phyloP scores from a whole-genome alignment of 1,140 invertebrate genomes.

The Zaprionus tsacasi region DNA sequence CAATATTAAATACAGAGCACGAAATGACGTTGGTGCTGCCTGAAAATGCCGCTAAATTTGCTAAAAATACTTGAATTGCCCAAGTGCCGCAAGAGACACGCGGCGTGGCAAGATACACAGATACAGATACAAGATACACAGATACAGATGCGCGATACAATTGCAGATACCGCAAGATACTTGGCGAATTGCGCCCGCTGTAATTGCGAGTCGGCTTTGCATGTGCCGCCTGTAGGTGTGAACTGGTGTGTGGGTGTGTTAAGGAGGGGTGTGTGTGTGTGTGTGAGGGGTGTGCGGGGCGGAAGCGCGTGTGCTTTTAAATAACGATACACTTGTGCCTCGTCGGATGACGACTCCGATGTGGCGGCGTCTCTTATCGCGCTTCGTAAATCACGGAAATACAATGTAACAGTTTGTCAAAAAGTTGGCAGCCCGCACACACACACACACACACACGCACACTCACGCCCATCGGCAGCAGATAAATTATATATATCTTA shows the following conservation, averaged over 20 bases:
- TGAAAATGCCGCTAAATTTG: constrained; percentile 56
- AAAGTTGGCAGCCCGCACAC: constrained; percentile 43
- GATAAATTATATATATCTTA: constrained; percentile 58
- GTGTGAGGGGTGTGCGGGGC: constrained; percentile 8
- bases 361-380: constrained; percentile 34
- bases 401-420: constrained; percentile 66
- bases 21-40: constrained; percentile 29
- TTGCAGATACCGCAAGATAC: constrained; percentile 27
- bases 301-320: constrained; percentile 47
- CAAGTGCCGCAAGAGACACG: constrained; percentile 24
- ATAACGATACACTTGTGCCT: constrained; percentile 54
- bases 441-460: constrained; percentile 11
- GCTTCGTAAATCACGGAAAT: constrained; percentile 50
- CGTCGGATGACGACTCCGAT: constrained; percentile 29
- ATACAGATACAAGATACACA: constrained; percentile 25
- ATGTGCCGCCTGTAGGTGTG: constrained; percentile 30
- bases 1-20: constrained; percentile 57
- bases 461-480: constrained; percentile 6
- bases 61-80: constrained; percentile 41
- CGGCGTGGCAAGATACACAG: constrained; percentile 11
- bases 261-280: not conserved
- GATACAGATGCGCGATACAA: constrained; percentile 33
- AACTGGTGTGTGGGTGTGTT: not conserved
- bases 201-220: constrained; percentile 59
- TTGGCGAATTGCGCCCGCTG: constrained; percentile 6